Percentiles rank a stretch among this genome's conserved stretches.
Conservation (phyloP, 2,888 invertebrate species). For the Homarus gammarus region DNA sequence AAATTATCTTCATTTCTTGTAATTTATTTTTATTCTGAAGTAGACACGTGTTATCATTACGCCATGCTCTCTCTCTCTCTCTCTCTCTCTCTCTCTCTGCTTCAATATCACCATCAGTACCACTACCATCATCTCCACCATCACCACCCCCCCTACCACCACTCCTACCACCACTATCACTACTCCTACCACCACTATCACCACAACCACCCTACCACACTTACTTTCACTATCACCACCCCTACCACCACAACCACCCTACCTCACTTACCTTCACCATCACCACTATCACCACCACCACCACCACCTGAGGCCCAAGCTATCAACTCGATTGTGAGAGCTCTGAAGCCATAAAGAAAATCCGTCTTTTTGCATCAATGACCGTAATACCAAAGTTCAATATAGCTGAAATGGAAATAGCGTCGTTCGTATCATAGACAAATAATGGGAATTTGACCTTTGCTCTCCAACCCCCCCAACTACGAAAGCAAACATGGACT, state of each 20-base stretch:
- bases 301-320: constrained; percentile 6
- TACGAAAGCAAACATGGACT: constrained; percentile 48
- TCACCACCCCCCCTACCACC: neutral
- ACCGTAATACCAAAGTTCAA: constrained; percentile 54
- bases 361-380: constrained; percentile 39
- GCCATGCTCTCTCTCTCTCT: too few relatives aligned
- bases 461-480: constrained; percentile 34
- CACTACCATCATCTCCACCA: neutral
- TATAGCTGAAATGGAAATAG: constrained; percentile 59
- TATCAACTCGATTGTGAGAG: constrained; percentile 52
- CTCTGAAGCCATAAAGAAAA: constrained; percentile 25
- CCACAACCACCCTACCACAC: constrained; percentile 20
- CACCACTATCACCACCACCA: constrained; percentile 4
- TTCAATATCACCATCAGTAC: neutral
- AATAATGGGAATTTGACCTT: constrained; percentile 50
- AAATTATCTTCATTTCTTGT: too few relatives aligned
- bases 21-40: too few relatives aligned
- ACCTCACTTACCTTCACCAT: neutral
- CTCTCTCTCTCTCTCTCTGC: too few relatives aligned
- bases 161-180: constrained; percentile 20
- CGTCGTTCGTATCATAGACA: constrained; percentile 50
- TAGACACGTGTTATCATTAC: too few relatives aligned
- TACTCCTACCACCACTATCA: neutral
- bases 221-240: neutral
- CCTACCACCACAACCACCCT: neutral